A percentile compares a stretch with the other conserved stretches of the same genome.
Conservation (phyloP, 2,113 vertebrate genomes). For the Gobius niger region DNA sequence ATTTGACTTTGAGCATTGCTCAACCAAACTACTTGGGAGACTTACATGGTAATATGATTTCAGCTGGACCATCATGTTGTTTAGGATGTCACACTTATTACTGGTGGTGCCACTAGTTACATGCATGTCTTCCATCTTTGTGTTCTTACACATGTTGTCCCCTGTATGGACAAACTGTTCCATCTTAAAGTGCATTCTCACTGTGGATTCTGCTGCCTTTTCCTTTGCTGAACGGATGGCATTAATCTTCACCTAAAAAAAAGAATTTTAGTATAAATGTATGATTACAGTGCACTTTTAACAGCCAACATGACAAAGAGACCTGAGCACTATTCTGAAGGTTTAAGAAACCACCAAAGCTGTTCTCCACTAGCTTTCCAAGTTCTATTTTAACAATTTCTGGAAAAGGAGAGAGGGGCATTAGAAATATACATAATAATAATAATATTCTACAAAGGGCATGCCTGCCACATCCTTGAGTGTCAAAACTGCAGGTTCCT, state of each 20-base stretch:
- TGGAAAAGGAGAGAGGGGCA: background rate
- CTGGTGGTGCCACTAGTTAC: background rate
- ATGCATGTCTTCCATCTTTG: background rate
- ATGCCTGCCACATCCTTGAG: slow-evolving; percentile 66
- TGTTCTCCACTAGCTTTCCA: background rate
- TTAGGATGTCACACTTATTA: slow-evolving; percentile 17
- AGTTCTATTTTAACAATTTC: background rate
- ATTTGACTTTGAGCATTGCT: too few species aligned
- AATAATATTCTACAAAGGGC: background rate
- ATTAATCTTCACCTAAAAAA: background rate
- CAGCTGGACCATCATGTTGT: slow-evolving; percentile 42
- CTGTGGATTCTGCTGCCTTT: slow-evolving; percentile 54
- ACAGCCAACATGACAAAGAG: background rate
- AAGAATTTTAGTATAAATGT: background rate
- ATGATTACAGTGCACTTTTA: too few species aligned
- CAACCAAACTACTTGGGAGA: too few species aligned
- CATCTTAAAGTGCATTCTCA: slow-evolving; percentile 83
- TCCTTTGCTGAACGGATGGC: slow-evolving; percentile 63
- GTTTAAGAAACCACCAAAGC: background rate
- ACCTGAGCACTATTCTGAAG: background rate
- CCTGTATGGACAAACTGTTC: slow-evolving; percentile 83
- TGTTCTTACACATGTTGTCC: slow-evolving; percentile 68
- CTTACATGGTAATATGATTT: slow-evolving; percentile 1
- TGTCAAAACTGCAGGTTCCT: slow-evolving; percentile 78
- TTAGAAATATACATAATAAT: background rate